These are phyloP conservation scores for Neodiprion virginianus DNA, from an alignment of 1,140 invertebrate genomes.

Conservation along the genomic window DNA sequence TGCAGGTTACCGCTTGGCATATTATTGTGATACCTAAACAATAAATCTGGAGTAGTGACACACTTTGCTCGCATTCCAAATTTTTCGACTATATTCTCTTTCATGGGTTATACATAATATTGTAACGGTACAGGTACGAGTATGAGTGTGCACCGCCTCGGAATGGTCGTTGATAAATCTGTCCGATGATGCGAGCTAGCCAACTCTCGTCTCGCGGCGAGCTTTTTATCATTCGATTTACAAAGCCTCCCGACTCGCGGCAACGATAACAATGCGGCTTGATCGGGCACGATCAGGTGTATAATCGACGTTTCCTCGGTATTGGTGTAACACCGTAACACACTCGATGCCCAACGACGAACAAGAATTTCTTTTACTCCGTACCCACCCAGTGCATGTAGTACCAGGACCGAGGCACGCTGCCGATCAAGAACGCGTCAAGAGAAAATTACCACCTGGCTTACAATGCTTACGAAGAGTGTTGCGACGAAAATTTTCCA, in stretches of 20 bases:
- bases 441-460: background rate
- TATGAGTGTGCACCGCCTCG: background rate
- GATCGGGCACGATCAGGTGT: constrained; percentile 40
- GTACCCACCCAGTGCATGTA: background rate
- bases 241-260: background rate
- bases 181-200: too few relatives aligned
- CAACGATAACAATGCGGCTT: constrained; percentile 29
- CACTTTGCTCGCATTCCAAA: constrained; percentile 12
- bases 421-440: background rate
- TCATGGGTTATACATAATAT: constrained; percentile 11
- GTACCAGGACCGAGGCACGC: background rate
- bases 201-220: too few relatives aligned
- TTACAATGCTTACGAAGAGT: constrained; percentile 7
- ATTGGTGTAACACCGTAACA: constrained; percentile 41
- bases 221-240: background rate
- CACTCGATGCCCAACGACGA: background rate
- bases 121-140: constrained; percentile 12
- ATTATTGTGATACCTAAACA: background rate
- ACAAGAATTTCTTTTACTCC: background rate
- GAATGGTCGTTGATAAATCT: background rate
- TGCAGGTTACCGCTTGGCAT: background rate
- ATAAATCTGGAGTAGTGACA: background rate
- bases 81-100: constrained; percentile 10
- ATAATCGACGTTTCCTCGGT: constrained; percentile 41
- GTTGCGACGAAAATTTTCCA: background rate